phyloP scores from a whole-genome alignment of 1,140 invertebrate species.

The Nylanderia fulva region DNA sequence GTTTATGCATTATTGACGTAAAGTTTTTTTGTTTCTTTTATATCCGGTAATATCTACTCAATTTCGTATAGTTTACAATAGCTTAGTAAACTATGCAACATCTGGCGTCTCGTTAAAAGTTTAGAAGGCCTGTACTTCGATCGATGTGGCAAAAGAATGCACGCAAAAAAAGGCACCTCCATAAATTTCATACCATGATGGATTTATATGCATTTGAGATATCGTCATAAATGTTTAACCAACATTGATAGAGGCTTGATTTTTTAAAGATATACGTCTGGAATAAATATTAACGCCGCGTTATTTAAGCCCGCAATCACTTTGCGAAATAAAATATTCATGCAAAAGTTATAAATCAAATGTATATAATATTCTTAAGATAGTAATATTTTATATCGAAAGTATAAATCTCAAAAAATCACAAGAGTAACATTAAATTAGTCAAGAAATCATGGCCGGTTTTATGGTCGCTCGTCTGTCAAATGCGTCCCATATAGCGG shows the following conservation, averaged over 20 bases:
- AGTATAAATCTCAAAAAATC: neutral
- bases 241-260: conserved; percentile 2
- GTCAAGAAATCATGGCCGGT: neutral
- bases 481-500: neutral
- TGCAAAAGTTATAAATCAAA: too few relatives aligned
- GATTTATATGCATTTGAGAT: neutral
- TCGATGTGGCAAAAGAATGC: conserved; percentile 26
- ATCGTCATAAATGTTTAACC: conserved; percentile 11
- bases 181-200: conserved; percentile 13
- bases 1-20: conserved; percentile 31
- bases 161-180: neutral
- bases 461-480: neutral
- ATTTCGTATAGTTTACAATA: conserved; percentile 16
- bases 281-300: neutral
- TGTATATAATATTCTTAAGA: neutral
- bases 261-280: conserved; percentile 19
- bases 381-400: neutral
- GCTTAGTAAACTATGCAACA: conserved; percentile 18
- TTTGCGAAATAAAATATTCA: neutral
- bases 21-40: conserved; percentile 6
- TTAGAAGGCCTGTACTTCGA: neutral
- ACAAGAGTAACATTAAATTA: neutral
- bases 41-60: neutral
- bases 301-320: neutral
- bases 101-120: conserved; percentile 51